These are phyloP conservation scores for Physeter macrocephalus DNA, from an alignment of 2,113 vertebrate genomes.

Conservation along the genomic window DNA sequence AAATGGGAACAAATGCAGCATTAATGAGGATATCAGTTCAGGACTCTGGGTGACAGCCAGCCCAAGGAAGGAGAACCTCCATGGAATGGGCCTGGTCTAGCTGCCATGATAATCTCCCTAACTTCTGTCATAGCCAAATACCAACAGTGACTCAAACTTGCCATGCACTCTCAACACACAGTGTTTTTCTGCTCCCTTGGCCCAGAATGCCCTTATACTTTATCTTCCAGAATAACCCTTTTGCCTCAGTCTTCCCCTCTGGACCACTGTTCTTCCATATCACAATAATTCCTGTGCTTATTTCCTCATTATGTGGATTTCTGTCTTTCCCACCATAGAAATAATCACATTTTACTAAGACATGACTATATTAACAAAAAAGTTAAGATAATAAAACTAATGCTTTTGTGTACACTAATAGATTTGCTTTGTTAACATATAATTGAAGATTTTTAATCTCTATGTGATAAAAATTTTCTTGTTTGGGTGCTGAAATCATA, in stretches of 20 bases:
- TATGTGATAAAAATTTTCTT: neutral
- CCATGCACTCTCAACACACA: rapidly evolving
- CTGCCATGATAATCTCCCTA: too few relatives aligned
- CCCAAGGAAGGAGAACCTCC: neutral
- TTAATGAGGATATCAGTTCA: neutral
- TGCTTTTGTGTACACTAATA: too few relatives aligned
- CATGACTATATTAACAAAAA: neutral
- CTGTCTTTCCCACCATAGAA: neutral
- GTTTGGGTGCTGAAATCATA: neutral
- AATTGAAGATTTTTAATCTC: neutral
- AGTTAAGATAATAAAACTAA: neutral
- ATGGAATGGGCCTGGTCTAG: rapidly evolving
- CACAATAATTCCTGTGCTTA: neutral
- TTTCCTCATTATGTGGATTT: neutral
- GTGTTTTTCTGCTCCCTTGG: neutral
- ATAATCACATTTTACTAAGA: neutral
- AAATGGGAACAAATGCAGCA: neutral
- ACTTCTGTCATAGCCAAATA: neutral
- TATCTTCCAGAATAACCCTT: neutral
- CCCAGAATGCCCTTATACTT: neutral
- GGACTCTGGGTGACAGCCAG: neutral
- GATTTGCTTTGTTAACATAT: neutral
- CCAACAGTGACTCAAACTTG: too few relatives aligned
- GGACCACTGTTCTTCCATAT: neutral
- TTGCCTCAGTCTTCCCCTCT: too few relatives aligned